Percentiles rank a stretch among this genome's conserved stretches.
Conservation (phyloP, 2,888 invertebrate genomes). For the Metopia argyrocephala region DNA sequence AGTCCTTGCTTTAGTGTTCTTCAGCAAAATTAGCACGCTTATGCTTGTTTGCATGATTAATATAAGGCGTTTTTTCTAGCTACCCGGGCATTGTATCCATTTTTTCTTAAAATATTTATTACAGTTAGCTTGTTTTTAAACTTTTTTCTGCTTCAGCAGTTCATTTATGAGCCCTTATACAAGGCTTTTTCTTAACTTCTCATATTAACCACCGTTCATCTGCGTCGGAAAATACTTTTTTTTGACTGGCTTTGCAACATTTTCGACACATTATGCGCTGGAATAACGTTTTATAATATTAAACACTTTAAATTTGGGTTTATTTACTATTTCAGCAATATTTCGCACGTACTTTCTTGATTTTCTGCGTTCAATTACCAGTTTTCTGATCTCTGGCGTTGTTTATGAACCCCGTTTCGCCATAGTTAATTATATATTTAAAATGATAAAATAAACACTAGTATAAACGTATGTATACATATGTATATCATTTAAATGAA, state of each 20-base stretch:
- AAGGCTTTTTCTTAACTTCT: too few relatives aligned
- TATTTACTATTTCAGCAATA: conserved; percentile 6
- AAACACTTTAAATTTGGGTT: conserved; percentile 12
- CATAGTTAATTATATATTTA: not conserved
- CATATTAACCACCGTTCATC: too few relatives aligned
- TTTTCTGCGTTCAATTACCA: too few relatives aligned
- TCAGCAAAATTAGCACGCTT: conserved; percentile 5
- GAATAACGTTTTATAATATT: conserved; percentile 15
- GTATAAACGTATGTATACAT: too few relatives aligned
- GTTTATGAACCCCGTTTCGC: conserved; percentile 13
- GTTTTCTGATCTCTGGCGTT: conserved; percentile 11
- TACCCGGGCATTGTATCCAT: conserved; percentile 21
- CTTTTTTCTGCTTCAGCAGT: too few relatives aligned
- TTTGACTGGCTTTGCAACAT: conserved; percentile 12
- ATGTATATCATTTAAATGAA: too few relatives aligned
- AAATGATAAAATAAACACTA: too few relatives aligned
- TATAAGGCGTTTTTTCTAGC: conserved; percentile 32
- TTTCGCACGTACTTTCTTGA: too few relatives aligned
- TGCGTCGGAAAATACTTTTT: conserved; percentile 31
- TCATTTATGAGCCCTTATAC: too few relatives aligned
- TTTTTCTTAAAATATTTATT: too few relatives aligned
- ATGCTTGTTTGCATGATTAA: conserved; percentile 13
- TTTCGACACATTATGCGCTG: not conserved
- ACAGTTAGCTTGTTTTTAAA: too few relatives aligned
- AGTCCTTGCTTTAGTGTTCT: not conserved